These are phyloP conservation scores for Aurelia sp. DNA, from an alignment of 30 jellyfish, hydroid and myxozoan genomes.

Conservation along the genomic window DNA sequence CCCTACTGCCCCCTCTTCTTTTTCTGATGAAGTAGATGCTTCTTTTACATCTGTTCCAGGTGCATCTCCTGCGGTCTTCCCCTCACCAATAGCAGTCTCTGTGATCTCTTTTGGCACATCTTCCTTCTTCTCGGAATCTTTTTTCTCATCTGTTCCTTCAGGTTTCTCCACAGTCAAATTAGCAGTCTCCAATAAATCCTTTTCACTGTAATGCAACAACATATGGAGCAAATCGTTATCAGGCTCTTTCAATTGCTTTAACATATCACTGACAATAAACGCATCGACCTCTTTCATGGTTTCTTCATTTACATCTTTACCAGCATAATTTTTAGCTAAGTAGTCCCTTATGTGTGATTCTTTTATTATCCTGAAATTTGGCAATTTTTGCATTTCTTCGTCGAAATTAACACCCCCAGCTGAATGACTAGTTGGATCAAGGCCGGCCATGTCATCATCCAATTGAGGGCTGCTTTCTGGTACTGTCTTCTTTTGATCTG, in stretches of 20 bases:
- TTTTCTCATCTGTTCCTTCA: too few species aligned
- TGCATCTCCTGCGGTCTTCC: too few species aligned
- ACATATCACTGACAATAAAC: constrained; percentile 48
- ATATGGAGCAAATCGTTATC: constrained; percentile 48
- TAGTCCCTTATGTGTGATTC: constrained; percentile 34
- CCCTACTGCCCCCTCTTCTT: too few species aligned
- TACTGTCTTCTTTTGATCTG: too few species aligned
- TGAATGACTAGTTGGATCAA: not conserved
- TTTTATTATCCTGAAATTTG: constrained; percentile 52
- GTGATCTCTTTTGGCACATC: too few species aligned
- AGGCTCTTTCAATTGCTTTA: constrained; percentile 58
- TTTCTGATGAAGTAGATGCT: too few species aligned
- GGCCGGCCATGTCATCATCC: too few species aligned
- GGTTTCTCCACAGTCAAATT: too few species aligned
- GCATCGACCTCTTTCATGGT: constrained; percentile 46
- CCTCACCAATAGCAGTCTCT: too few species aligned
- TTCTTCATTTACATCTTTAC: constrained; percentile 35
- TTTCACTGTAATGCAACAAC: constrained; percentile 45
- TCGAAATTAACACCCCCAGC: not conserved
- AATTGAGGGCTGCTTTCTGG: too few species aligned
- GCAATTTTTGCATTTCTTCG: constrained; percentile 29
- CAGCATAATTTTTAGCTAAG: constrained; percentile 36
- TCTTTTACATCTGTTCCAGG: too few species aligned
- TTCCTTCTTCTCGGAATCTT: too few species aligned
- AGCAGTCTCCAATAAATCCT: constrained; percentile 18